phyloP scores from a whole-genome alignment of 2,888 invertebrate species.

The Zootermopsis nevadensis region DNA sequence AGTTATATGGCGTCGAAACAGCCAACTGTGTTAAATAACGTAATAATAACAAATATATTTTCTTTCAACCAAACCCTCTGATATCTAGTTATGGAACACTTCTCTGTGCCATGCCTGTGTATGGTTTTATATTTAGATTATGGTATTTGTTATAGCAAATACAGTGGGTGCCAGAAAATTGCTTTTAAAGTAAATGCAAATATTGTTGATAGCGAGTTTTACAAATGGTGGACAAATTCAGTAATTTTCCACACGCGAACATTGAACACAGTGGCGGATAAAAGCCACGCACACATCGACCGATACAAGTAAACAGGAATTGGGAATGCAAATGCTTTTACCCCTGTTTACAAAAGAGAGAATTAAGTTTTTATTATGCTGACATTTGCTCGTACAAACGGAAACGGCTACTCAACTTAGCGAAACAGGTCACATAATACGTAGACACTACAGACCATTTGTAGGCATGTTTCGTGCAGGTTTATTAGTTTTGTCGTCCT shows the following conservation, averaged over 20 bases:
- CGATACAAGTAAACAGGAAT: background rate
- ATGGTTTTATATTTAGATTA: background rate
- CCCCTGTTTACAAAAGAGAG: slow-evolving; percentile 11
- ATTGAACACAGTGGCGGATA: background rate
- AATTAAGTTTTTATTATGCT: slow-evolving; percentile 12
- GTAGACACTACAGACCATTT: too few species aligned
- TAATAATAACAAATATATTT: too few species aligned
- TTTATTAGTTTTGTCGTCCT: too few species aligned
- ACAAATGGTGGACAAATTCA: slow-evolving; percentile 24
- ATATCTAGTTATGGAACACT: too few species aligned
- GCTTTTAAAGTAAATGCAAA: slow-evolving; percentile 27
- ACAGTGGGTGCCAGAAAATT: background rate
- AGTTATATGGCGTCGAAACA: too few species aligned
- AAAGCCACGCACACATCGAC: background rate
- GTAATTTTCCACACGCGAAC: slow-evolving; percentile 36
- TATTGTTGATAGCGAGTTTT: background rate
- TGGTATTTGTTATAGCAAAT: background rate
- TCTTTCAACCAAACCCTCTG: too few species aligned
- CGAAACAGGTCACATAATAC: too few species aligned
- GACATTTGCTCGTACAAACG: background rate
- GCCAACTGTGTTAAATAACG: too few species aligned
- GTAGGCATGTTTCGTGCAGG: too few species aligned
- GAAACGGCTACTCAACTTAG: background rate
- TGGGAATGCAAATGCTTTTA: background rate
- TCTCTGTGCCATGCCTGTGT: background rate